Conservation (phyloP, 2,113 vertebrate species). For the Machaerirhynchus nigripectus region DNA sequence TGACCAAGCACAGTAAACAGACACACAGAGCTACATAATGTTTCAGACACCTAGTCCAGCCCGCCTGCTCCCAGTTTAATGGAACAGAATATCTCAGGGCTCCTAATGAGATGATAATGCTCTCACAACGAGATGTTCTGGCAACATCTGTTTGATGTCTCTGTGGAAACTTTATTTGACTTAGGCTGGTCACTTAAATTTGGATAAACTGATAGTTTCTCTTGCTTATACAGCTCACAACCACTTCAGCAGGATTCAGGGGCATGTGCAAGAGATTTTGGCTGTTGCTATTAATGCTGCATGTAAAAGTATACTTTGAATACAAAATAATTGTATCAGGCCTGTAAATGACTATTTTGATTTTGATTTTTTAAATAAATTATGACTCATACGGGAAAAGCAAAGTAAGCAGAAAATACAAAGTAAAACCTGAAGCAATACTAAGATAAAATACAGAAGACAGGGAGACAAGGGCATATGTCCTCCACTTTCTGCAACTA, state of each 20-base stretch:
- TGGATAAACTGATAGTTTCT: neutral
- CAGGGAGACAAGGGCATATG: neutral
- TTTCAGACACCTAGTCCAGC: conserved; percentile 29
- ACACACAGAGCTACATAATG: neutral
- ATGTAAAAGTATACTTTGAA: neutral
- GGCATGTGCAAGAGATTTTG: neutral
- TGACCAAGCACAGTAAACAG: conserved; percentile 24
- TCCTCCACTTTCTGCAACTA: neutral
- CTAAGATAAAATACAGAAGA: neutral
- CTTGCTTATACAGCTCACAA: neutral
- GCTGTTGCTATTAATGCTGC: neutral
- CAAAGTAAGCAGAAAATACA: neutral
- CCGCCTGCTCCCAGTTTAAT: neutral
- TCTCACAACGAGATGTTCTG: neutral
- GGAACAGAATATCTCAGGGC: conserved; percentile 38
- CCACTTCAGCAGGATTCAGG: neutral
- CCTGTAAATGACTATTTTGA: neutral
- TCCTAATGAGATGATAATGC: conserved; percentile 26
- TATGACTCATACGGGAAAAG: neutral
- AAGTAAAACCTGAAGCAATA: neutral
- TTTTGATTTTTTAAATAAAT: neutral
- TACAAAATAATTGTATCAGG: neutral
- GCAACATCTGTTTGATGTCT: conserved; percentile 3
- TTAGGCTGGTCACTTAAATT: neutral
- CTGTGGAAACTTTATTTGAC: conserved; percentile 5